Evolutionary conservation across 2,888 invertebrate genomes (phyloP).

Genomic region (Drosophila tripunctata): DNA sequence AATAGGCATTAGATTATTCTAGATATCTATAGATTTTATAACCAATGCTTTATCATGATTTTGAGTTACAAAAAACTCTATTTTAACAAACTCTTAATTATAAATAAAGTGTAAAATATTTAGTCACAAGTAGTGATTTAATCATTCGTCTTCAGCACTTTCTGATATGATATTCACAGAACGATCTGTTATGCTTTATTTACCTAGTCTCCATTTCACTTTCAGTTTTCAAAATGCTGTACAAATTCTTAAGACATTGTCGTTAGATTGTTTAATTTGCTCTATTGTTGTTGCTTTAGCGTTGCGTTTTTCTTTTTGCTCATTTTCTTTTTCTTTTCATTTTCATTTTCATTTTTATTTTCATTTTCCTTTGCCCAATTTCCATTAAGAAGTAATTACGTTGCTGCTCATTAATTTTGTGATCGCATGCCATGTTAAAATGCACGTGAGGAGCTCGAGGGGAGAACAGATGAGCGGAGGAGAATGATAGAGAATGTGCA

Average conservation of each 20-base stretch:
- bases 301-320: conserved; percentile 12
- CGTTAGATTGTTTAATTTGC: conserved; percentile 5
- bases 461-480: not conserved
- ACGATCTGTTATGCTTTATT: not conserved
- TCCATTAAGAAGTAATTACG: conserved; percentile 80
- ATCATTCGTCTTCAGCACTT: too few relatives aligned
- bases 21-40: too few relatives aligned
- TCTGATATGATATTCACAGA: not conserved
- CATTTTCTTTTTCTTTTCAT: conserved; percentile 16
- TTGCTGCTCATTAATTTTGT: conserved; percentile 76
- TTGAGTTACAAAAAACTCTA: too few relatives aligned
- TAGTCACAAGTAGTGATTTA: too few relatives aligned
- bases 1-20: too few relatives aligned
- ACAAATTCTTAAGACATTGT: conserved; percentile 8
- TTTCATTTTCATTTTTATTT: conserved; percentile 32
- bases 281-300: conserved; percentile 3
- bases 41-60: too few relatives aligned
- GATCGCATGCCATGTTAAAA: conserved; percentile 79
- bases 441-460: conserved; percentile 34
- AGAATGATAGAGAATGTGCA: not conserved
- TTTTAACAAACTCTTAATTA: too few relatives aligned
- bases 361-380: conserved; percentile 69
- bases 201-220: conserved; percentile 20
- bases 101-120: too few relatives aligned
- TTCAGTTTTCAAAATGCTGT: conserved; percentile 22